These are phyloP conservation scores for Leptinotarsa peninsularis DNA, from an alignment of 2,888 invertebrate species.

Conservation along the genomic window DNA sequence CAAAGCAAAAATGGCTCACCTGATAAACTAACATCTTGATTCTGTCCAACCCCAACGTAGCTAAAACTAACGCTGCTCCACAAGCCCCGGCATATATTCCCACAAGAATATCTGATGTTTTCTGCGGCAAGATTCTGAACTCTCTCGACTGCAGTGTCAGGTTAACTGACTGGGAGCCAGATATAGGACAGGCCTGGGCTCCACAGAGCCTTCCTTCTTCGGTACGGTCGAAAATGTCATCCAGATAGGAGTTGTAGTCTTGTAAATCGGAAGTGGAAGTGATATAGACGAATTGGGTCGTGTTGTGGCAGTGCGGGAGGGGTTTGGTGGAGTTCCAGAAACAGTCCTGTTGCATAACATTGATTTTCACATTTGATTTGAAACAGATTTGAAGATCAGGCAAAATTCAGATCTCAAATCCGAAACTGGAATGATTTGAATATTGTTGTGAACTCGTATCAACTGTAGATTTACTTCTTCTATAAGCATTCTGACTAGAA, in stretches of 20 bases:
- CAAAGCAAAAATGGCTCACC: conserved; percentile 51
- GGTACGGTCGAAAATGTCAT: conserved; percentile 69
- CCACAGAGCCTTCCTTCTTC: conserved; percentile 73
- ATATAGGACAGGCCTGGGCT: conserved; percentile 69
- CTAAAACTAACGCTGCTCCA: conserved; percentile 63
- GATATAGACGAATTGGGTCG: conserved; percentile 39
- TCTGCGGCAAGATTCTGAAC: conserved; percentile 59
- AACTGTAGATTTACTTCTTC: too few species aligned
- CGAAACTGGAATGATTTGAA: too few species aligned
- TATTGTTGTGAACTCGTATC: too few species aligned
- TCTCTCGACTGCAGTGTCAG: conserved; percentile 29
- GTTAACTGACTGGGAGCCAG: conserved; percentile 36
- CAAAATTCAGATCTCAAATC: too few species aligned
- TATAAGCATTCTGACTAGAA: too few species aligned
- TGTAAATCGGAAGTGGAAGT: conserved; percentile 45
- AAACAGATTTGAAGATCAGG: not conserved
- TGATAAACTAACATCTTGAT: conserved; percentile 70
- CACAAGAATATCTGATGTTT: conserved; percentile 62
- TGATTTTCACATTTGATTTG: not conserved
- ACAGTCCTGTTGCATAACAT: conserved; percentile 34
- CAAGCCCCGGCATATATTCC: conserved; percentile 65
- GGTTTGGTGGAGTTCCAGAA: conserved; percentile 36
- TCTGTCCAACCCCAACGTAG: conserved; percentile 66
- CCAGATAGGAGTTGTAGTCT: conserved; percentile 61
- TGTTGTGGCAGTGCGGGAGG: conserved; percentile 41